Evolutionary conservation across 2,113 vertebrate genomes (phyloP).

Genomic region (Stigmatopora argus): DNA sequence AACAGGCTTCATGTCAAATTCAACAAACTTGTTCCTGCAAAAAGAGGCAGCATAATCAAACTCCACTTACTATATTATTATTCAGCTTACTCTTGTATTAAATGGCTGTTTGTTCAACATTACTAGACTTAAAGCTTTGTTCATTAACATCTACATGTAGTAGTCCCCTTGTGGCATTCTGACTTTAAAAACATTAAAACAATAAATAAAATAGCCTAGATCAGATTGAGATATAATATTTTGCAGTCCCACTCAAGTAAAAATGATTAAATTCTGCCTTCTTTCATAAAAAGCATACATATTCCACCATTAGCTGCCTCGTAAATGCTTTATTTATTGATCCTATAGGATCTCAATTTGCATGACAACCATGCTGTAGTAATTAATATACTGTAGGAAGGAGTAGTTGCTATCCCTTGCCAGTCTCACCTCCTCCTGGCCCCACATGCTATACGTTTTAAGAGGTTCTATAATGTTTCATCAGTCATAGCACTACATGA

Average conservation of each 20-base stretch:
- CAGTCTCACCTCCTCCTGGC: neutral
- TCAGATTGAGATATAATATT: neutral
- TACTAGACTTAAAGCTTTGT: neutral
- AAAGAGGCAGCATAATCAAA: constrained; percentile 7
- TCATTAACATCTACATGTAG: neutral
- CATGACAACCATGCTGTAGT: neutral
- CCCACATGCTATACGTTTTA: neutral
- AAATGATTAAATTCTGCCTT: neutral
- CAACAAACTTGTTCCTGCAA: constrained; percentile 98
- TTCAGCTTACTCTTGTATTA: neutral
- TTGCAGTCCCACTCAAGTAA: neutral
- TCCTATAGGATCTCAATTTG: neutral
- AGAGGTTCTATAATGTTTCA: neutral
- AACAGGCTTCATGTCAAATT: constrained; percentile 99
- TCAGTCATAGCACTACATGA: neutral
- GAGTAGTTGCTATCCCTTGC: neutral
- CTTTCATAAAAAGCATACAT: neutral
- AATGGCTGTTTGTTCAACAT: neutral
- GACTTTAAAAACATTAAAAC: neutral
- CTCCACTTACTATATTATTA: neutral
- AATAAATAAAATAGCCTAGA: neutral
- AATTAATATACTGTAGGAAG: neutral
- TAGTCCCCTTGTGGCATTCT: no score
- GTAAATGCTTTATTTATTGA: neutral
- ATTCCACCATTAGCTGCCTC: neutral